Evolutionary conservation across 2,797 vertebrate genomes (phyloP).

Genomic region (Discoglossus pictus): DNA sequence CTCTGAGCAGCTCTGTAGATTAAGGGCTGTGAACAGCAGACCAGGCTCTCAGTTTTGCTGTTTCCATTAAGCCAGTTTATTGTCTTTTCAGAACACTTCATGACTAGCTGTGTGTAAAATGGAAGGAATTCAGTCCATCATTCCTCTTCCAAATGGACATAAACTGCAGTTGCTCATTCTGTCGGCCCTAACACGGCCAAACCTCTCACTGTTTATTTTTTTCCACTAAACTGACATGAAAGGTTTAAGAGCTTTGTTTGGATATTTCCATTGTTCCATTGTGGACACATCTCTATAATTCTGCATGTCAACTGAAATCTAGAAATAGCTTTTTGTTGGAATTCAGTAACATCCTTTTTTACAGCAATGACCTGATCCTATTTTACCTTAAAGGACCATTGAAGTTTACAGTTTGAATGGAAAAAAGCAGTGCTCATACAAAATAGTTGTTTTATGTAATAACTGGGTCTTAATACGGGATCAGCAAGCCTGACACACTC

Average conservation of each 20-base stretch:
- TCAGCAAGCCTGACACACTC: no score
- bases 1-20: slow-evolving; percentile 63
- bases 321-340: not conserved
- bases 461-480: no score
- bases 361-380: slow-evolving; percentile 8
- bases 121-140: slow-evolving; percentile 70
- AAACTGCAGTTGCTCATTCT: slow-evolving; percentile 5
- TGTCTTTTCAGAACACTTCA: slow-evolving; percentile 61
- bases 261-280: slow-evolving; percentile 14
- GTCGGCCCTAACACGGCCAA: slow-evolving; percentile 15
- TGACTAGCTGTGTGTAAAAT: slow-evolving; percentile 71
- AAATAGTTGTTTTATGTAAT: no score
- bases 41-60: slow-evolving; percentile 60
- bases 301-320: slow-evolving; percentile 3
- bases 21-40: slow-evolving; percentile 60
- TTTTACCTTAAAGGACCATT: slow-evolving; percentile 17
- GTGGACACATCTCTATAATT: not conserved
- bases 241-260: slow-evolving; percentile 29
- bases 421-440: no score
- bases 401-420: no score
- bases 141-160: slow-evolving; percentile 65
- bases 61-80: slow-evolving; percentile 62
- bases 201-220: slow-evolving; percentile 41
- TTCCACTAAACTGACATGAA: slow-evolving; percentile 34
- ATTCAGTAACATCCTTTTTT: not conserved